Evolutionary conservation across 2,113 vertebrate genomes (phyloP).

Genomic region (Athene cunicularia): DNA sequence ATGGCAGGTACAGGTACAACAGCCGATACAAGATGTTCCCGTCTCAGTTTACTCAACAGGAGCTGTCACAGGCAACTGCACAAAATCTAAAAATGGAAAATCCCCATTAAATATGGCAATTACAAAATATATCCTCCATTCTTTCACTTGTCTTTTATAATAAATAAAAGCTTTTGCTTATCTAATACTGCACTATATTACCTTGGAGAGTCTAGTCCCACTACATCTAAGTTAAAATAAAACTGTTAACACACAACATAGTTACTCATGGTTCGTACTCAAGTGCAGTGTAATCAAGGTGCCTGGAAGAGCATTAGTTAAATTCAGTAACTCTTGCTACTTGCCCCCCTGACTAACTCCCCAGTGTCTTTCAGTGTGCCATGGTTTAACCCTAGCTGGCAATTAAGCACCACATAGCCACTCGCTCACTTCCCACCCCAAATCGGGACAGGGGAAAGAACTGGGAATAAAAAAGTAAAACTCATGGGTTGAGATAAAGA

Average conservation of each 20-base stretch:
- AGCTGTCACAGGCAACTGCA: background rate
- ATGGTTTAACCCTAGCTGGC: too few species aligned
- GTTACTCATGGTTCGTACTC: accelerated
- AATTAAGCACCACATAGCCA: too few species aligned
- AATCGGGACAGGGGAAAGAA: too few species aligned
- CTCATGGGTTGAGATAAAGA: too few species aligned
- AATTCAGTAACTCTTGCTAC: background rate
- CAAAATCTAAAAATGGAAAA: slow-evolving; percentile 41
- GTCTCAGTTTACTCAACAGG: background rate
- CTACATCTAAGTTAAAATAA: background rate
- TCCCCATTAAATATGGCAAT: background rate
- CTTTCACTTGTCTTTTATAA: background rate
- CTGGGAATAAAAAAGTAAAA: too few species aligned
- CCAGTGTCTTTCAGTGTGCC: background rate
- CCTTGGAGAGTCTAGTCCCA: background rate
- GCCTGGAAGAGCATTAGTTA: background rate
- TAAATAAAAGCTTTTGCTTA: background rate
- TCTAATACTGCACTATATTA: background rate
- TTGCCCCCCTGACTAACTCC: background rate
- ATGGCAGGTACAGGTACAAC: background rate
- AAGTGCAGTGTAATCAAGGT: background rate
- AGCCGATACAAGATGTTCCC: background rate
- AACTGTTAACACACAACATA: background rate
- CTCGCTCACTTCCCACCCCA: too few species aligned
- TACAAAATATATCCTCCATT: background rate